Evolutionary conservation across 2,113 vertebrate genomes (phyloP), one percentile per base, ranked within the genome.

Genomic region (Phycodurus eques): DNA sequence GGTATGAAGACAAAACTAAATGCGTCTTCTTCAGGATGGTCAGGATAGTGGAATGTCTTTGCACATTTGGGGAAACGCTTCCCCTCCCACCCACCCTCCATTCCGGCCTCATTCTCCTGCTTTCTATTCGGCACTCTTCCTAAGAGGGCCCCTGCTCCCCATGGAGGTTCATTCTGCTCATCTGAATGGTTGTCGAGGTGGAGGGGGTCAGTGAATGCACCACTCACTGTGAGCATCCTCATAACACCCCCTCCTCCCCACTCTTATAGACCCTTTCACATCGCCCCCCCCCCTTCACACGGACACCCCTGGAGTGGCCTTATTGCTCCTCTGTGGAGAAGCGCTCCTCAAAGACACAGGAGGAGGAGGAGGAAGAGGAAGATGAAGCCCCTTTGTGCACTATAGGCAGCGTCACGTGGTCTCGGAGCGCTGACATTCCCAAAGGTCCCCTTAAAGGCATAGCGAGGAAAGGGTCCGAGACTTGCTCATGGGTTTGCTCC

Each of bases 171-270:
- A 86, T 82, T 89, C 85, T 88, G 85, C 88, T 91, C 87, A 85
- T 88, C 85, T 84, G 88, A 89, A 66, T 65, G 42, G 22, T 66
- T 3, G 43, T 33, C 8, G 44, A 31, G 64, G 42, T 64, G 35
- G 62, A 43, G 64, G 82, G 85, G 87, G 88, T 91, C 87, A 89
- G 77, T 22, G 88, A 90, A 90, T 87, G 81, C 89, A 83, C 82
- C 81, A 79, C 87, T 92, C 85, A 90, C 74, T 90, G 89, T 86
- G 89, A 86, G 75, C 71, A 89, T 87, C 84, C 84, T 90, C 89
- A 86, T 90, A 42, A 82, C 63, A 76, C 71, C 68, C 87, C 72
- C 80, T 76, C 79, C 75, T 56, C 22, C 73, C 68, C 44, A n/a
- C 59, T 46, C 57, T 67, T 88, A 89, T 88, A 87, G 85, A 86